Evolutionary conservation across 1,140 invertebrate species (phyloP).

Genomic region (Pantala flavescens): DNA sequence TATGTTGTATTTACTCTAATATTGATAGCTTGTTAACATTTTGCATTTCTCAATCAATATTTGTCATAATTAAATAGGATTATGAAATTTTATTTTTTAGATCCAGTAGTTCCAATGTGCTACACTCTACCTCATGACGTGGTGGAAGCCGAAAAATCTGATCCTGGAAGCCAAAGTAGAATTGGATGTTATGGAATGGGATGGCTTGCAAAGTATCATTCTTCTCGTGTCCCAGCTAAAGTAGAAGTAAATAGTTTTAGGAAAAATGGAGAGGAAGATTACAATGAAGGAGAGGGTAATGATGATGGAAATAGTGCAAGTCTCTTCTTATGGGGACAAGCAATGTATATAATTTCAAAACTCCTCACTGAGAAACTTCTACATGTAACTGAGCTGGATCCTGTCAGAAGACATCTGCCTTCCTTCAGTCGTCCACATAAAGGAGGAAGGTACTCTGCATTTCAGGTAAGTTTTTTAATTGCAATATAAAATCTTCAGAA

Average conservation of each 20-base stretch:
- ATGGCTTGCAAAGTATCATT: background rate
- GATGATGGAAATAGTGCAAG: slow-evolving; percentile 44
- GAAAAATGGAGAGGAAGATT: slow-evolving; percentile 20
- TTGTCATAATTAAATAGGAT: too few species aligned
- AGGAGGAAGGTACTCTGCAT: slow-evolving; percentile 88
- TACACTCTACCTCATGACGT: slow-evolving; percentile 79
- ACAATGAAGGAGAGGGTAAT: slow-evolving; percentile 35
- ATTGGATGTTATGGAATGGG: slow-evolving; percentile 43
- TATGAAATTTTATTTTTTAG: slow-evolving; percentile 39
- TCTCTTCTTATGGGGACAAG: slow-evolving; percentile 79
- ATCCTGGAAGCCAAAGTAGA: slow-evolving; percentile 58
- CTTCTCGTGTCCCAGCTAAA: background rate
- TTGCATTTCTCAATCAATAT: too few species aligned
- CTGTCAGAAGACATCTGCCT: slow-evolving; percentile 86
- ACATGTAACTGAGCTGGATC: slow-evolving; percentile 92
- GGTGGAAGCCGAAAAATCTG: slow-evolving; percentile 59
- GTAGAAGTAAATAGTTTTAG: slow-evolving; percentile 26
- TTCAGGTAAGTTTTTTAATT: slow-evolving; percentile 78
- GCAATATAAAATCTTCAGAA: slow-evolving; percentile 20
- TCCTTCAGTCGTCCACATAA: slow-evolving; percentile 87
- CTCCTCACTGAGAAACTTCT: slow-evolving; percentile 78
- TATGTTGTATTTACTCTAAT: too few species aligned
- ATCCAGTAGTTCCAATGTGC: slow-evolving; percentile 78
- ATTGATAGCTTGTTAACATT: too few species aligned
- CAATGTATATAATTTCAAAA: slow-evolving; percentile 88